Evolutionary conservation across 64 coral and sea anemone species (phyloP), one percentile per base, ranked within the genome.

Genomic region (Pocillopora damicornis): DNA sequence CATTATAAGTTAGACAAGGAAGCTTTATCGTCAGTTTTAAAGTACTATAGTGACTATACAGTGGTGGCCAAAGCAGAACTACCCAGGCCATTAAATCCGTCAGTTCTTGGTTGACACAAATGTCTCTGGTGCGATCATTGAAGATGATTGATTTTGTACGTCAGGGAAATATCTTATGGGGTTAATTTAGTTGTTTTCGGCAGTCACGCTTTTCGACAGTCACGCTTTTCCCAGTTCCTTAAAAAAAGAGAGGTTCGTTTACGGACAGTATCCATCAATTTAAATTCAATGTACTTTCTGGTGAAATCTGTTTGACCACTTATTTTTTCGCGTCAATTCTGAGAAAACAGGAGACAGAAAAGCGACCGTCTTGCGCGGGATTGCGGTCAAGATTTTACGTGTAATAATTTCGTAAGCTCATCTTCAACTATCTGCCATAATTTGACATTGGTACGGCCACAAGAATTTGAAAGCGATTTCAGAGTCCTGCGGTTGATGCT

Each of bases 31-130:
- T 25, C 67, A 15, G 86, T 93, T 63, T 87, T 96, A 45, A 92
- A 90, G 35, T 90, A 93, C 15, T 96, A 73, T 76, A 90, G 91
- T 88, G 94, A 91, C 13, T 96, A 93, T 83, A 91, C 94, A 76
- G 87, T 96, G 45, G 83, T 93, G 18, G 59, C 92, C 89, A 89
- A 78, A 58, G 67, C 35, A 67, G 87, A 96, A 79, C 80, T 90
- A 18, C 91, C 94, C 45, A 79, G 25, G 37, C 94, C 94, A 20
- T 66, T 90, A 72, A 88, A 96, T 18, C 67, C 11, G 83, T 93
- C 71, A 22, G 86, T 93, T 73, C 37, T 85, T 73, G 81, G 64
- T 57, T 83, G 80, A 83, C 11, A 35, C n/a, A 17, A 35, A 10
- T 72, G 22, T 71, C n/a, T 71, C n/a, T 23, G 67, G 20, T 71